Evolutionary conservation across 2,113 vertebrate species (phyloP).

Genomic region (Cromileptes altivelis): DNA sequence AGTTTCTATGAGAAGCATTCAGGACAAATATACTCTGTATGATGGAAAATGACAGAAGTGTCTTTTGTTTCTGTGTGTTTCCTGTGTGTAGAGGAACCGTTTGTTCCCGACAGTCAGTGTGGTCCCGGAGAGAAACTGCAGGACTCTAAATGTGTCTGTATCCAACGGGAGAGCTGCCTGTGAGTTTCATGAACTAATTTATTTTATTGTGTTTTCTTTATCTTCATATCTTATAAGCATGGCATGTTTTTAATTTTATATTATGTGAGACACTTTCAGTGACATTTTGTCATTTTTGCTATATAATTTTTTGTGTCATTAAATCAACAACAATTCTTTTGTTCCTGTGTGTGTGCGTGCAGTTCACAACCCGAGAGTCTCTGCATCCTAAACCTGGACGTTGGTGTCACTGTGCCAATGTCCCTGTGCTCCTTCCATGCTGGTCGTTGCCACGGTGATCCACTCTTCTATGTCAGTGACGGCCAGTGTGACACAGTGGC

Average conservation of each 20-base stretch:
- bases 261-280: background rate
- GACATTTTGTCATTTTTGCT: background rate
- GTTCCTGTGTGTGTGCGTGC: slow-evolving; percentile 1
- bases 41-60: no score
- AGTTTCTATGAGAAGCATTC: no score
- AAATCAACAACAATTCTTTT: background rate
- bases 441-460: slow-evolving; percentile 86
- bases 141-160: slow-evolving; percentile 87
- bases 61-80: slow-evolving; percentile 16
- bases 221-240: background rate
- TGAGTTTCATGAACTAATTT: slow-evolving; percentile 67
- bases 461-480: slow-evolving; percentile 85
- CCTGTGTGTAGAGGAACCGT: slow-evolving; percentile 66
- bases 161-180: slow-evolving; percentile 88
- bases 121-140: slow-evolving; percentile 83
- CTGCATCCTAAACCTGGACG: slow-evolving; percentile 85
- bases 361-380: slow-evolving; percentile 85
- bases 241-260: background rate
- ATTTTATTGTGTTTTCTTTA: background rate
- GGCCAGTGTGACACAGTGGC: slow-evolving; percentile 79
- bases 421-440: slow-evolving; percentile 88
- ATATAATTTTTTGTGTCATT: background rate
- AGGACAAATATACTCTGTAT: background rate
- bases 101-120: slow-evolving; percentile 83
- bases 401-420: slow-evolving; percentile 80